Evolutionary conservation across 2,113 vertebrate species (phyloP).

Genomic region (Syngnathus scovelli): DNA sequence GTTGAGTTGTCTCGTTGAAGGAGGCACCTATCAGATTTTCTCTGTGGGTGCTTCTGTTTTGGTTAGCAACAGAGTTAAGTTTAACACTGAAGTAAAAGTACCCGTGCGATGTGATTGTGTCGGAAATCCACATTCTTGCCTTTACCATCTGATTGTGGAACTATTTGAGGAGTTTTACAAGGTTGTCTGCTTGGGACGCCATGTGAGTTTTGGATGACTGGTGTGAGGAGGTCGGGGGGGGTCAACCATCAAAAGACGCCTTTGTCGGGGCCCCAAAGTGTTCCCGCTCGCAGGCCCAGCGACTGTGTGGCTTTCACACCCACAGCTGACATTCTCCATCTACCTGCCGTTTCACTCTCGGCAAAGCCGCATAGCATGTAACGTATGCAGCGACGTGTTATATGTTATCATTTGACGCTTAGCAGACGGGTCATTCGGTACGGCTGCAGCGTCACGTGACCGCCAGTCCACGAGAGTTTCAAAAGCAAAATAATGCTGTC

Average conservation of each 20-base stretch:
- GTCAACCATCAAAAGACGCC: constrained; percentile 62
- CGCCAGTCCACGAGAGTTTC: neutral
- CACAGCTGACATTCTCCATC: constrained; percentile 65
- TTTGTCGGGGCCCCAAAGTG: constrained; percentile 52
- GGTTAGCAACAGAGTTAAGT: neutral
- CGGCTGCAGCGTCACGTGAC: neutral
- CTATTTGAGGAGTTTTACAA: neutral
- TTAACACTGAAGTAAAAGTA: no score
- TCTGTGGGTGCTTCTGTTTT: neutral
- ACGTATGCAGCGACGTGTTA: neutral
- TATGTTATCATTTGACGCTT: neutral
- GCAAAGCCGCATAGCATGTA: constrained; percentile 22
- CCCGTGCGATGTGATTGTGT: no score
- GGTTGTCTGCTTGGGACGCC: constrained; percentile 25
- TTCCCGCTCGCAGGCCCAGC: constrained; percentile 35
- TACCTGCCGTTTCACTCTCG: constrained; percentile 51
- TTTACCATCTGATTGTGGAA: neutral
- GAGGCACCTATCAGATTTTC: neutral
- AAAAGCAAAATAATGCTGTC: neutral
- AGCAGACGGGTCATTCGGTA: neutral
- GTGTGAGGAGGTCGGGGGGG: constrained; percentile 50
- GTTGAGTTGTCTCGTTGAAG: neutral
- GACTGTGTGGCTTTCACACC: constrained; percentile 67
- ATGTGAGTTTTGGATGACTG: constrained; percentile 52
- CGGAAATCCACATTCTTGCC: neutral